Base-by-base conservation (phyloP, 2,113 vertebrate genomes). In the Uropsilus gracilis region DNA sequence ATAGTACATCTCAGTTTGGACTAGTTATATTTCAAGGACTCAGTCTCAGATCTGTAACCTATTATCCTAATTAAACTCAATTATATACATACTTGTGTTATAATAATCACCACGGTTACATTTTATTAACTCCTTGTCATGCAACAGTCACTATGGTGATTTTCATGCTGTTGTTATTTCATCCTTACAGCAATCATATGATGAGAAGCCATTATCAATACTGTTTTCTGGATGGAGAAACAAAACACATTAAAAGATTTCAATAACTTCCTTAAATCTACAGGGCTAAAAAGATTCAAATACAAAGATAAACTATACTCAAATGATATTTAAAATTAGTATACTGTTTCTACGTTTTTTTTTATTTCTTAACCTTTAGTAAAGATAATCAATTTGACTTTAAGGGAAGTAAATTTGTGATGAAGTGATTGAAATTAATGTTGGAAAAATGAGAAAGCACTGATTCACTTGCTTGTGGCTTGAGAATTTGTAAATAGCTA, bases 111-210 rank as follows among this genome's bases (percentile, higher is more conserved):
- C 6, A 26, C 13, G 66, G 32, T 73, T 76, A 18, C 11, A 48
- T 76, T 88, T 48, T 88, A 37, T 28, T 57, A 44, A 66, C 14
- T 85, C 20, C 34, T 50, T 82, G 59, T 69, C 42, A 66, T 55
- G 11, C 46, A 30, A 14, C 20, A 63, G 20, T 69, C 28, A 34
- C n/a, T 55, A 13, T 88, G 34, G 20, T 46, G 16, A 94, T 85
- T 76, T 71, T 34, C 8, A 16, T 81, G 11, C 17, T 76, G 91
- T 94, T 48, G 32, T 90, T 94, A 61, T 89, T 84, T 88, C 20
- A 82, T n/a, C 44, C n/a, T 3, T 18, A 81, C 28, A 92, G 6
- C 13, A 76, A 37, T 68, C 18, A 13, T 55, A 8, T 85, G 26
- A 55, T 4, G 34, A 69, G 20, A 82, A 44, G 10, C 20, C 26